Evolutionary conservation across 1,140 invertebrate genomes (phyloP), one percentile per base, ranked within the genome.

Genomic region (Drosophila sturtevanti): DNA sequence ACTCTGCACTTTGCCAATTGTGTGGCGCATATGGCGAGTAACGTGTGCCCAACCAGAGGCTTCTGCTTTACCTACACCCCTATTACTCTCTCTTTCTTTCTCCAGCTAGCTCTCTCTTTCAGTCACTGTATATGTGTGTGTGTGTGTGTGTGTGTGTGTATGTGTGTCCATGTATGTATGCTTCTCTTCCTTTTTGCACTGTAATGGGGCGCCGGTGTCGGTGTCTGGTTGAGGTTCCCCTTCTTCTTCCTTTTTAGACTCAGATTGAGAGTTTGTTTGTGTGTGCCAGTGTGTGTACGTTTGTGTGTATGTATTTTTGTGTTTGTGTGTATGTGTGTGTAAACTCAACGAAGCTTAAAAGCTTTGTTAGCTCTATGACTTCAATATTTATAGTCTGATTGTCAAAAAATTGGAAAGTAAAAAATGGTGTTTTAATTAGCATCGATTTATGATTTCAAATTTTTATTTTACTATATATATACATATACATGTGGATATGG

Each of bases 291-390:
- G 51, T 71, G 60, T 68, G 56, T 60, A 41, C n/a, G n/a, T 61
- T 59, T 64, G 51, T 70, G 59, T 35, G 41, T 67, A 44, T 73
- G 37, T 73, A 41, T 85, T 72, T 79, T 63, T 74, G 63, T 78
- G 68, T 66, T 22, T 44, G 14, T 58, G 63, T 54, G 22, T 63
- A 52, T 51, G 44, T 63, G 34, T 71, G 27, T 75, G 51, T 79
- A 73, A 79, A 82, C 76, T 87, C 82, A 87, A 67, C 79, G 82
- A 72, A 87, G 82, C 82, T 87, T 89, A 87, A 87, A 87, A 87
- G 82, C 82, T 87, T 87, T 87, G 84, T 87, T 87, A 77, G 84
- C 82, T 64, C 76, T 76, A 81, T 64, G 68, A 71, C 84, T 77
- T 81, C 63, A 87, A 87, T 87, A 79, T 87, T 87, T 79, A 76